phyloP scores from a whole-genome alignment of 2,888 invertebrate species.

The Callyntrura guangdongensis region DNA sequence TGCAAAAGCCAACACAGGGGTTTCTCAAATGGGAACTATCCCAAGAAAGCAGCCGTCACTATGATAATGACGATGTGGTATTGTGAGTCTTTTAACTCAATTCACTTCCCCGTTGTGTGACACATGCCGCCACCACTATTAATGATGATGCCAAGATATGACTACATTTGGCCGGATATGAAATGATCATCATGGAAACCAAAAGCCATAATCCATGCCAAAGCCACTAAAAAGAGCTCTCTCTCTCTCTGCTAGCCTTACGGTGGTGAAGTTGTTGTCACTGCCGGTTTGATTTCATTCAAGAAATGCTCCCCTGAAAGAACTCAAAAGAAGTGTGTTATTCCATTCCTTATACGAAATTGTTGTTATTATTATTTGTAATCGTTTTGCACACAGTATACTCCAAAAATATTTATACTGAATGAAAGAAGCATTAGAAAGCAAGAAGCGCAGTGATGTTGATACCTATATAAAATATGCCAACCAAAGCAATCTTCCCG shows the following conservation, averaged over 20 bases:
- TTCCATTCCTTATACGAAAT: too few species aligned
- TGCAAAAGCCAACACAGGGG: too few species aligned
- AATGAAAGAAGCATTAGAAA: background rate
- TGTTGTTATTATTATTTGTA: background rate
- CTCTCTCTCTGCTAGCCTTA: background rate
- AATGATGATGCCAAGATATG: constrained; percentile 79
- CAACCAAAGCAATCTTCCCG: background rate
- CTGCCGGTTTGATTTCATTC: constrained; percentile 33
- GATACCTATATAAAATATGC: background rate
- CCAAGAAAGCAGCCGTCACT: constrained; percentile 28
- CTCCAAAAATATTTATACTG: background rate
- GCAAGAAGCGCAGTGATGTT: background rate
- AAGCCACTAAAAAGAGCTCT: constrained; percentile 66
- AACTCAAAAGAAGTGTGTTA: too few species aligned
- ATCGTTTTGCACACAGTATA: constrained; percentile 30
- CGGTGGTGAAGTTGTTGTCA: background rate
- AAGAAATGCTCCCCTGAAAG: constrained; percentile 1
- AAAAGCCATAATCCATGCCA: constrained; percentile 75
- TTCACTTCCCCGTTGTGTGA: constrained; percentile 76
- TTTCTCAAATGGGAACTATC: too few species aligned
- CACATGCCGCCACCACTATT: constrained; percentile 79
- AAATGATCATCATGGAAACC: constrained; percentile 77
- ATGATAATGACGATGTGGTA: constrained; percentile 68
- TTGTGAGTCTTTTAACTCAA: constrained; percentile 76
- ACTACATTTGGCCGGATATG: constrained; percentile 76